phyloP scores from a whole-genome alignment of 2,888 invertebrate species.

The Anarsia innoxiella region DNA sequence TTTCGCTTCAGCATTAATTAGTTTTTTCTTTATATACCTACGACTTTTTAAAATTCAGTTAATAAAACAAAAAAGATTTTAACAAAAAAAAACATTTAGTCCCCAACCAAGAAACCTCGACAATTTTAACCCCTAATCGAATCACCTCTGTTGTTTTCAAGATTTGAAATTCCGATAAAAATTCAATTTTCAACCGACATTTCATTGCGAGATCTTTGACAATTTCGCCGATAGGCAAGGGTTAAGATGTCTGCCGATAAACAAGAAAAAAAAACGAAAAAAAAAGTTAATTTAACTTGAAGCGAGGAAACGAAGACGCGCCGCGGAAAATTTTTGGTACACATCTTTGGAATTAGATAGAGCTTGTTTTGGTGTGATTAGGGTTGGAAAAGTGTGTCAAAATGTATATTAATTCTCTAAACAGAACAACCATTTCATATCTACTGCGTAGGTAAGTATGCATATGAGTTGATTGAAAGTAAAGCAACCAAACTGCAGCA shows the following conservation, averaged over 20 bases:
- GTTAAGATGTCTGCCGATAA: conserved; percentile 68
- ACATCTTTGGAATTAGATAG: conserved; percentile 27
- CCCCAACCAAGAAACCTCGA: no score
- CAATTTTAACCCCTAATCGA: conserved; percentile 15
- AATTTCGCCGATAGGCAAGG: conserved; percentile 57
- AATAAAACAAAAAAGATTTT: no score
- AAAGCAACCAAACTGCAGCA: no score
- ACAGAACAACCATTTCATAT: no score
- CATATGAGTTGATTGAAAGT: no score
- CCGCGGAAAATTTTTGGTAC: conserved; percentile 38
- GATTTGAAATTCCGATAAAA: conserved; percentile 61
- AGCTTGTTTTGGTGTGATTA: no score
- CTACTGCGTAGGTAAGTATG: no score
- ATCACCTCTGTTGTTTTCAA: conserved; percentile 21
- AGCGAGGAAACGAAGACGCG: conserved; percentile 56
- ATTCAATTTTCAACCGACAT: conserved; percentile 61
- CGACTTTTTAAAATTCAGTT: no score
- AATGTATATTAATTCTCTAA: no score
- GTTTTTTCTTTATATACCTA: no score
- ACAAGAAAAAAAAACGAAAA: conserved; percentile 52
- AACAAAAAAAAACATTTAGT: no score
- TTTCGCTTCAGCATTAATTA: no score
- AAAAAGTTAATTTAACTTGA: conserved; percentile 71
- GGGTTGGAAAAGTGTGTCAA: conserved; percentile 27
- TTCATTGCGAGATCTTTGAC: conserved; percentile 57